Base-by-base conservation (phyloP, 2,888 invertebrate species). In the Brachypalpus laphriformis region DNA sequence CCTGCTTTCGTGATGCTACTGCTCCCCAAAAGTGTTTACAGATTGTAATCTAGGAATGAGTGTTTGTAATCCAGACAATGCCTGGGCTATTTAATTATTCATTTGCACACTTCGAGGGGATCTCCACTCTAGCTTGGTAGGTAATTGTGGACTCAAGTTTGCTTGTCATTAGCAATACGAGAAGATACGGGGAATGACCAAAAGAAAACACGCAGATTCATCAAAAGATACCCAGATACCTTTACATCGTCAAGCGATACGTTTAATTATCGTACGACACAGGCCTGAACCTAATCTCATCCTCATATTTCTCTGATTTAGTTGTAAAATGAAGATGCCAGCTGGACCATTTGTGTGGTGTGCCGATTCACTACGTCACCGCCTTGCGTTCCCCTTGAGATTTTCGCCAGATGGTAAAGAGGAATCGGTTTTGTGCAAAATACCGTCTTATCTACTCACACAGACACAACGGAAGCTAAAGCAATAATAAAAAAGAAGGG, bases 31-130 rank as follows among this genome's bases (percentile, higher is more conserved):
- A 71, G 70, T 78, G 77, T 71, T 78, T 71, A 71, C 77, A 63
- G 70, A 78, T 63, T 56, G 61, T 78, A 78, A 78, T 78, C 63
- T 31, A 56, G 71, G 54, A 78, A 40, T 56, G 63, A 78, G 77
- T 40, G 63, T 56, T 70, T 70, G 70, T 71, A 70, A 70, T 68
- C 47, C 71, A 20, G 42, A 70, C 68, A 70, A 77, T 70, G 61
- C 47, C 31, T 18, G 40, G 37, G 49, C 45, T 49, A 25, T 71
- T 78, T 54, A 71, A 78, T 78, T 63, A 78, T 78, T 78, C 77
- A 78, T 78, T 78, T 56, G 54, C 22, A 56, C 61, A 56, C 70
- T 56, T 78, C 1, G n/a, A 31, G 18, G 16, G n/a, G 49, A 70
- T 25, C 7, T 20, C 16, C 4, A 34, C 34, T 34, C 9, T 25